These are phyloP conservation scores for Sesia apiformis DNA, from an alignment of 2,888 invertebrate species.

Conservation along the genomic window DNA sequence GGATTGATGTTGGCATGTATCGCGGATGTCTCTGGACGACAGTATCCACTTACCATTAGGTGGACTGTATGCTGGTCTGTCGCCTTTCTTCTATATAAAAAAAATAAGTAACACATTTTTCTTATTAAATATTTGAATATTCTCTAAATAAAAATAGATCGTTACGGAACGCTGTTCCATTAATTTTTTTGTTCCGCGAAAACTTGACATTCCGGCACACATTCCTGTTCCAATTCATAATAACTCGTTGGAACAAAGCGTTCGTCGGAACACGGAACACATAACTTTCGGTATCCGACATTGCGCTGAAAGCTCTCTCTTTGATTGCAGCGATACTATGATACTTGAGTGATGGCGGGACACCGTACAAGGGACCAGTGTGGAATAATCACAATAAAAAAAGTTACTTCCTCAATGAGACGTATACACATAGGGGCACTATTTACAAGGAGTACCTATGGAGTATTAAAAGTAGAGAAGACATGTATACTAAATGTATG, in stretches of 20 bases:
- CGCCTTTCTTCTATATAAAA: no score
- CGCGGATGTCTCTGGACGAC: no score
- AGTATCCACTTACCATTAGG: no score
- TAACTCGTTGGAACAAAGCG: constrained; percentile 16
- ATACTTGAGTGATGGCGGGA: not conserved
- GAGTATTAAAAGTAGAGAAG: no score
- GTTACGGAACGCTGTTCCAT: not conserved
- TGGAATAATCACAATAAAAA: no score
- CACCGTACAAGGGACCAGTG: not conserved
- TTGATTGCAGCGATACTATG: constrained; percentile 38
- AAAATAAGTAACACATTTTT: no score
- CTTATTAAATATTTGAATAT: not conserved
- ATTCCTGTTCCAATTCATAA: not conserved
- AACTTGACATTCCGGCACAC: not conserved
- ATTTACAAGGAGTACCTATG: no score
- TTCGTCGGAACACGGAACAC: constrained; percentile 7
- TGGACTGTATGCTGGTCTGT: no score
- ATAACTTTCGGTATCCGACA: constrained; percentile 27
- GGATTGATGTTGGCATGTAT: no score
- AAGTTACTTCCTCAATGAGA: no score
- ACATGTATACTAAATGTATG: no score
- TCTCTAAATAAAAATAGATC: not conserved
- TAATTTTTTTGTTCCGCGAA: not conserved
- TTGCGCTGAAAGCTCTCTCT: constrained; percentile 46
- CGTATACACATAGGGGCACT: no score